Conservation (phyloP, 2,888 invertebrate species). For the Leistus spinibarbis region DNA sequence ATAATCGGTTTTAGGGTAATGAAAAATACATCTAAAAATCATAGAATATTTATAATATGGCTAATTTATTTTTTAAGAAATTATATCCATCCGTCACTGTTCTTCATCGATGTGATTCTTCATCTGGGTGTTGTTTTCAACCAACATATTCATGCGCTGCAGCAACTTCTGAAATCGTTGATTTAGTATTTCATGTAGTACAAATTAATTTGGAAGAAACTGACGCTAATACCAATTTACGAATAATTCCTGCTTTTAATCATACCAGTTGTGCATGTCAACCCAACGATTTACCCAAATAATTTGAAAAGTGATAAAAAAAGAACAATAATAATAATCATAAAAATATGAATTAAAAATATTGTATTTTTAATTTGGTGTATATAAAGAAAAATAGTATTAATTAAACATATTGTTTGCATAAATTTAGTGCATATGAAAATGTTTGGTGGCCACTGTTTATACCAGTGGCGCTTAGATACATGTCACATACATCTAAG, state of each 20-base stretch:
- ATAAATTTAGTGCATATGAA: background rate
- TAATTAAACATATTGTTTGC: too few relatives aligned
- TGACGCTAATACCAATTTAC: background rate
- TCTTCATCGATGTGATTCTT: slow-evolving; percentile 20
- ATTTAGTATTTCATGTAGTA: slow-evolving; percentile 7
- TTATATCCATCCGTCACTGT: slow-evolving; percentile 13
- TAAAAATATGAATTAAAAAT: too few relatives aligned
- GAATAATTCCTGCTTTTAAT: slow-evolving; percentile 10
- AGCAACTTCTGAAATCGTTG: background rate
- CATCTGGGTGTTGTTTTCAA: slow-evolving; percentile 9
- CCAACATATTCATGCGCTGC: slow-evolving; percentile 6
- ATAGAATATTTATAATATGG: too few relatives aligned
- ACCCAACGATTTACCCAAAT: slow-evolving; percentile 3
- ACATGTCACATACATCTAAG: slow-evolving; percentile 24
- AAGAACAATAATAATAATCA: too few relatives aligned
- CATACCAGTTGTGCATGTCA: slow-evolving; percentile 30
- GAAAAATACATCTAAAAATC: too few relatives aligned
- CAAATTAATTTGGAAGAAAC: background rate
- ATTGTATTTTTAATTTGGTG: too few relatives aligned
- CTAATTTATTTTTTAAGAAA: background rate
- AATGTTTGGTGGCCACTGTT: slow-evolving; percentile 21
- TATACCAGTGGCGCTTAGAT: slow-evolving; percentile 14
- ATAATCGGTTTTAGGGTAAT: too few relatives aligned
- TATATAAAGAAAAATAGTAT: too few relatives aligned
- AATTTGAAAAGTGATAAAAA: background rate